phyloP scores from a whole-genome alignment of 2,113 vertebrate genomes.

The Trematocara unimaculatum region DNA sequence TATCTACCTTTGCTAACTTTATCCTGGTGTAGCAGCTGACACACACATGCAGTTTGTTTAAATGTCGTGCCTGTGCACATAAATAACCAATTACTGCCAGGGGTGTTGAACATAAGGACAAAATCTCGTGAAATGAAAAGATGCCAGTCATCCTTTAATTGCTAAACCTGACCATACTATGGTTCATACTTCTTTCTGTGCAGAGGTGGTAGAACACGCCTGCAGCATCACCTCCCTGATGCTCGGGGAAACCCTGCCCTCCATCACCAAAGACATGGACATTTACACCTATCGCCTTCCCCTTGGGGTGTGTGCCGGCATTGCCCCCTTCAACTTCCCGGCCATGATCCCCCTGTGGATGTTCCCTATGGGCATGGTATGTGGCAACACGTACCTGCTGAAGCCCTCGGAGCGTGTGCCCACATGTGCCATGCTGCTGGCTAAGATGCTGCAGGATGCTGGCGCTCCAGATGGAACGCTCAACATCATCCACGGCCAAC shows the following conservation, averaged over 20 bases:
- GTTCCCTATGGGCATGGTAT: conserved; percentile 95
- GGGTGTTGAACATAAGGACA: not conserved
- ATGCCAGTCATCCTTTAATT: not conserved
- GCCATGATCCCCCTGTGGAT: conserved; percentile 99
- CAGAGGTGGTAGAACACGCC: conserved; percentile 96
- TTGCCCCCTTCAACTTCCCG: conserved; percentile 95
- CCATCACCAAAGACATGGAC: conserved; percentile 98
- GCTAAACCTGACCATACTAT: not conserved
- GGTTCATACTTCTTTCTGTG: not conserved
- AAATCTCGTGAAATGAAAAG: not conserved
- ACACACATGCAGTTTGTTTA: not conserved
- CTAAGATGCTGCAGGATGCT: conserved; percentile 88
- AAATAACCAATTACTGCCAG: not conserved
- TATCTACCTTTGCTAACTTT: too few relatives aligned
- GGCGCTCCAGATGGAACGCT: conserved; percentile 89
- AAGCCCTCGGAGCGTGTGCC: conserved; percentile 96
- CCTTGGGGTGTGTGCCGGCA: conserved; percentile 91
- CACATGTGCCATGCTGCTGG: conserved; percentile 88
- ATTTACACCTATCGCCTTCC: conserved; percentile 89
- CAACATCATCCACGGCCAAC: conserved; percentile 93
- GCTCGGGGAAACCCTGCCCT: conserved; percentile 93
- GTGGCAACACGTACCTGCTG: conserved; percentile 93
- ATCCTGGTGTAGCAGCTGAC: not conserved
- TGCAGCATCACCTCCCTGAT: conserved; percentile 95
- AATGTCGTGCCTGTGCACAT: not conserved